phyloP scores from a whole-genome alignment of 2,888 invertebrate genomes.

The Drosophila algonquin region DNA sequence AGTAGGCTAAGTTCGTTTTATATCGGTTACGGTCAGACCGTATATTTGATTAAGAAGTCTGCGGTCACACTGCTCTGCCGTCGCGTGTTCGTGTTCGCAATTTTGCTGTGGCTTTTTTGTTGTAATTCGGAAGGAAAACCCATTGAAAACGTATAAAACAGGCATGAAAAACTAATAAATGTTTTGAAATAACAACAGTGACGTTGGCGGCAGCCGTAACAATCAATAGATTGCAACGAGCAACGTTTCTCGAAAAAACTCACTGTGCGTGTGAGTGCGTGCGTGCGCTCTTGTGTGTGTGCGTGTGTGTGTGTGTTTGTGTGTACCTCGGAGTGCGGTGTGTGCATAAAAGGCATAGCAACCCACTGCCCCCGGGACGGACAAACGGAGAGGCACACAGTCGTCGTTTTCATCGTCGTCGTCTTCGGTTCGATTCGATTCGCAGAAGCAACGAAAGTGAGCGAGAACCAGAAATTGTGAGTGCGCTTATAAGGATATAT shows the following conservation, averaged over 20 bases:
- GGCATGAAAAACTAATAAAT: slow-evolving; percentile 12
- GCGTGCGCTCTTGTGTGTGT: slow-evolving; percentile 25
- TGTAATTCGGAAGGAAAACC: neutral
- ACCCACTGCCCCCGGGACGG: slow-evolving; percentile 33
- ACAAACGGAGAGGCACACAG: slow-evolving; percentile 42
- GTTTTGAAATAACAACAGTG: slow-evolving; percentile 21
- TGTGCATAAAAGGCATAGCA: slow-evolving; percentile 66
- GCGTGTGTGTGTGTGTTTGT: slow-evolving; percentile 20
- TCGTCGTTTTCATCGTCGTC: neutral
- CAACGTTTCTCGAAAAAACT: slow-evolving; percentile 36
- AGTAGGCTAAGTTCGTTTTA: no score
- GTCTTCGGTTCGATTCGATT: slow-evolving; percentile 11
- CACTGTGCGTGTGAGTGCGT: slow-evolving; percentile 43
- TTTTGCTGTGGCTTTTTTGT: neutral
- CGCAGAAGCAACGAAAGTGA: slow-evolving; percentile 54
- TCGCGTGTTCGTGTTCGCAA: neutral
- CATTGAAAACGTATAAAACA: neutral
- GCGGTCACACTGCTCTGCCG: no score
- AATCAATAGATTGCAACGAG: slow-evolving; percentile 41
- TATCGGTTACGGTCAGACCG: no score
- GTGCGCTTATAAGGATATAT: slow-evolving; percentile 67
- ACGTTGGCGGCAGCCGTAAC: slow-evolving; percentile 14
- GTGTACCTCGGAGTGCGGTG: slow-evolving; percentile 27
- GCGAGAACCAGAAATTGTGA: slow-evolving; percentile 59
- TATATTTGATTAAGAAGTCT: no score